Conservation (phyloP, 2,113 vertebrate species). For the Vulpes ferrilata region DNA sequence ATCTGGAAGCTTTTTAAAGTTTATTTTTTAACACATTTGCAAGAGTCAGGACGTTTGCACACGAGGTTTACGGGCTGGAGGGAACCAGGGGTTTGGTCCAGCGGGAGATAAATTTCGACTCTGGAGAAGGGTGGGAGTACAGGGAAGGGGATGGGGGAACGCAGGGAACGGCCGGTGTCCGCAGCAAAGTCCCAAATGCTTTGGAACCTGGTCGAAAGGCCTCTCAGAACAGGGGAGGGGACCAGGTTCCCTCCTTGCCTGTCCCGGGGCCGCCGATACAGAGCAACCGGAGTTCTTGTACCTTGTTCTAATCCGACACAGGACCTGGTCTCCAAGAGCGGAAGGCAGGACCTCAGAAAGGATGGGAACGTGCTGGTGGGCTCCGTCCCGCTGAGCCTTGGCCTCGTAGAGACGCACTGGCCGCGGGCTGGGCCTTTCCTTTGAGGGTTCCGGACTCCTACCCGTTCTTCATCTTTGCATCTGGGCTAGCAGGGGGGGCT, state of each 20-base stretch:
- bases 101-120: not conserved
- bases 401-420: not conserved
- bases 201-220: not conserved
- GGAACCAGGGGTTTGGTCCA: not conserved
- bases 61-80: slow-evolving; percentile 15
- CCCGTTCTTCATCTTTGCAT: not conserved
- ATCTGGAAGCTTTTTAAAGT: slow-evolving; percentile 86
- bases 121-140: not conserved
- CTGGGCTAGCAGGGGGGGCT: not conserved
- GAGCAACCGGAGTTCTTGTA: not conserved
- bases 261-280: not conserved
- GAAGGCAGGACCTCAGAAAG: not conserved
- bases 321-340: not conserved
- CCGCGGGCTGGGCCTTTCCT: not conserved
- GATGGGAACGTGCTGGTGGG: not conserved
- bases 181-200: not conserved
- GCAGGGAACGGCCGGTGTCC: not conserved
- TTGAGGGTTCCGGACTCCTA: fast-evolving
- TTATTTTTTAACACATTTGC: slow-evolving; percentile 84
- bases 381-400: not conserved
- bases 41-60: slow-evolving; percentile 79
- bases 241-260: not conserved
- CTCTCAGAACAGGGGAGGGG: not conserved
- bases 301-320: not conserved
- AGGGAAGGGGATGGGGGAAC: not conserved